Conservation (phyloP, 2,113 vertebrate species). For the Boulengeromyrus knoepffleri region DNA sequence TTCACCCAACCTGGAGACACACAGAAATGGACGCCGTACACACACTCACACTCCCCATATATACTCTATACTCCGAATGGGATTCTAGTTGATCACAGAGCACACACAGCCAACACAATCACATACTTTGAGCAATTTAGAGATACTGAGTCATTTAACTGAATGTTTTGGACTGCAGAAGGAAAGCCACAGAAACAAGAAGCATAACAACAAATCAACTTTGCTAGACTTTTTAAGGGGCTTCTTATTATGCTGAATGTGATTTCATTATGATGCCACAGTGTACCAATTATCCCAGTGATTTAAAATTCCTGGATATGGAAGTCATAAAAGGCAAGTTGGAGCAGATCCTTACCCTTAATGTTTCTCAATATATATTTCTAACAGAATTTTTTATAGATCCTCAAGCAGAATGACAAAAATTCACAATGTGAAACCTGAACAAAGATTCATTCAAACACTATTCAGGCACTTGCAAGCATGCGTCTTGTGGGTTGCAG, state of each 20-base stretch:
- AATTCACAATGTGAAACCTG: neutral
- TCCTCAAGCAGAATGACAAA: neutral
- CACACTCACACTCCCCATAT: too few relatives aligned
- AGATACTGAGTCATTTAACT: neutral
- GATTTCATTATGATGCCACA: neutral
- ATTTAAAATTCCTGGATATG: neutral
- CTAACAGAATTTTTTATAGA: neutral
- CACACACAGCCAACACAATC: neutral
- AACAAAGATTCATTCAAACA: neutral
- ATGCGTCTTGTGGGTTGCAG: neutral
- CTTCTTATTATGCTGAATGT: neutral
- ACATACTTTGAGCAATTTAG: neutral
- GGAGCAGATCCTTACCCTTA: neutral
- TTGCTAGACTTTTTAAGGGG: neutral
- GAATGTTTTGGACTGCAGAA: neutral
- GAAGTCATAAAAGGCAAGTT: neutral
- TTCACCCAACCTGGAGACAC: too few relatives aligned
- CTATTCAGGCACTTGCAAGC: neutral
- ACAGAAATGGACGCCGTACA: too few relatives aligned
- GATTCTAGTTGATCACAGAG: neutral
- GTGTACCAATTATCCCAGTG: neutral
- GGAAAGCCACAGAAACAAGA: neutral
- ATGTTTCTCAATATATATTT: neutral
- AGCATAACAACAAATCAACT: neutral
- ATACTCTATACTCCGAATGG: too few relatives aligned